Evolutionary conservation across 2,797 vertebrate species (phyloP).

Genomic region (Pseudochirops cupreus): DNA sequence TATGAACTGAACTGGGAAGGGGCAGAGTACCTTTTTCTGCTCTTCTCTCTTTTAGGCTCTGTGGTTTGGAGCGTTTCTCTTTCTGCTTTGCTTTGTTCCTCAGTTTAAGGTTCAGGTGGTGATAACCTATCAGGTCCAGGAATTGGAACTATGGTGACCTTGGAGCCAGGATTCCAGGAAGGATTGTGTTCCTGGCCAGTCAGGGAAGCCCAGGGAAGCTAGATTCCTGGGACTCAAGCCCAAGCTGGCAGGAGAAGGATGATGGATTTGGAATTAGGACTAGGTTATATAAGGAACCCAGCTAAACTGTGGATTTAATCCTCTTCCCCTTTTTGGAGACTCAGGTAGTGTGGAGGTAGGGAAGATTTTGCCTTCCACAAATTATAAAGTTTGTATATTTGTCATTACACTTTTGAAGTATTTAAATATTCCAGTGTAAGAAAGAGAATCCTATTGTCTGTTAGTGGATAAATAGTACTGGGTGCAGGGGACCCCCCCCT

Average conservation of each 20-base stretch:
- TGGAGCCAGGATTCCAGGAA: too few species aligned
- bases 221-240: background rate
- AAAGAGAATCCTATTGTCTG: background rate
- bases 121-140: background rate
- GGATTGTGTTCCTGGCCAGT: background rate
- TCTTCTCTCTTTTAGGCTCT: background rate
- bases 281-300: background rate
- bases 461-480: background rate
- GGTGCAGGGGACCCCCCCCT: fast-evolving
- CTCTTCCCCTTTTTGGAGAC: background rate
- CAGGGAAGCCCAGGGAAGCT: background rate
- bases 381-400: constrained; percentile 2
- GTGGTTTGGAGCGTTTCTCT: background rate
- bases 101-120: background rate
- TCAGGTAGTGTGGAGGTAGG: background rate
- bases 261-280: background rate
- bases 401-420: too few species aligned
- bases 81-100: background rate
- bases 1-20: background rate
- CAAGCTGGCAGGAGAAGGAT: too few species aligned
- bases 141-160: background rate
- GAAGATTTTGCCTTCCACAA: background rate
- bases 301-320: background rate
- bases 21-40: background rate
- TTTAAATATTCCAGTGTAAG: background rate